Evolutionary conservation across 2,113 vertebrate genomes (phyloP).

Genomic region (Pygoscelis adeliae): DNA sequence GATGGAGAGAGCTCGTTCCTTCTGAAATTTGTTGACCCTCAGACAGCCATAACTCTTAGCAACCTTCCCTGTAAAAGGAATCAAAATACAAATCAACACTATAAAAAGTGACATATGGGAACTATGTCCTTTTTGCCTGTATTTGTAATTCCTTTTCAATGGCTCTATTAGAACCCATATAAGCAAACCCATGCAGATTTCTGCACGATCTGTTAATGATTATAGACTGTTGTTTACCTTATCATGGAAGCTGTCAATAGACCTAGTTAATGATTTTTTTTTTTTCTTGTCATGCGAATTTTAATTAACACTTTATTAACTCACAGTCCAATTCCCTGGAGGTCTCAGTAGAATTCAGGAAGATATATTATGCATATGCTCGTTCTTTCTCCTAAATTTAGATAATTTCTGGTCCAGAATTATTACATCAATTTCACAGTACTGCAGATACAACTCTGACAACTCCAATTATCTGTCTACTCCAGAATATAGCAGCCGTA

Average conservation of each 20-base stretch:
- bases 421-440: constrained; percentile 16
- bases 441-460: background rate
- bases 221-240: constrained; percentile 37
- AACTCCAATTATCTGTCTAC: constrained; percentile 29
- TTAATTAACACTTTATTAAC: constrained; percentile 57
- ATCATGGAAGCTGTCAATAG: constrained; percentile 46
- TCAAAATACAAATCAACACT: constrained; percentile 60
- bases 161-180: background rate
- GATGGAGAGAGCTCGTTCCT: background rate
- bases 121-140: background rate
- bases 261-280: background rate
- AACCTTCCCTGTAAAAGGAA: constrained; percentile 44
- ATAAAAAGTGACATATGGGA: constrained; percentile 32
- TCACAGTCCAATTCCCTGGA: background rate
- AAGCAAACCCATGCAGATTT: constrained; percentile 7
- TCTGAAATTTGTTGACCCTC: constrained; percentile 62
- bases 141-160: background rate
- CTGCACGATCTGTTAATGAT: background rate
- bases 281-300: background rate
- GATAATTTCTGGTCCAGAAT: constrained; percentile 26
- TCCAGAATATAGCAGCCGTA: background rate
- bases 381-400: constrained; percentile 5
- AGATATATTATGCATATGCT: background rate
- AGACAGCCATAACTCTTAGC: constrained; percentile 41
- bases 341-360: background rate